Evolutionary conservation across 2,113 vertebrate species (phyloP), one percentile per base, ranked within the genome.

Genomic region (Phylloscopus trochilus): DNA sequence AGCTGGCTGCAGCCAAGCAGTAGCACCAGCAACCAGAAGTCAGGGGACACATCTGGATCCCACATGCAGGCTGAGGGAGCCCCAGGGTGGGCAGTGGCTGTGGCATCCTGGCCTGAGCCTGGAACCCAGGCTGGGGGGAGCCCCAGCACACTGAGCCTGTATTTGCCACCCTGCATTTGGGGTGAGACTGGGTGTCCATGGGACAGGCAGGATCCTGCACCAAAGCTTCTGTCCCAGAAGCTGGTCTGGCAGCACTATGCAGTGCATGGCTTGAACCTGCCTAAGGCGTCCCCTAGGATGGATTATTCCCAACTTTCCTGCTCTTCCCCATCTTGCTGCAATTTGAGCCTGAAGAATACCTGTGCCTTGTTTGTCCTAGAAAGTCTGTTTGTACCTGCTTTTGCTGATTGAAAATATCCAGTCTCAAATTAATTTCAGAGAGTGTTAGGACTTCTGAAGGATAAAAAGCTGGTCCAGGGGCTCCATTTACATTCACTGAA

Each of bases 401-500:
- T 68, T 91, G 24, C 24, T 63, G 78, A 66, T 10, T 26, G 70
- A 94, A 78, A 86, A 63, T 73, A 73, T 70, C 60, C 51, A 30
- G 46, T 44, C 55, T 80, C 31, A 93, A 80, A 77, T 69, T 69
- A 82, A 79, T 94, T 91, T 85, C 67, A 89, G 79, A 52, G 66
- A 68, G 39, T 23, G 16, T 77, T 80, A 86, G 68, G 88, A 83
- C 66, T 89, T 91, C 53, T 78, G 76, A 87, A 70, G 64, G 64
- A 78, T 76, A 83, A 62, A 63, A 74, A 64, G 18, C 37, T 68
- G 62, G 58, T 46, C 44, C 28, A 85, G 55, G 68, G 90, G 46
- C 51, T 87, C 67, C 75, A 94, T 91, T 95, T 94, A 66, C 55
- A 83, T 72, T 88, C 74, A 83, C 28, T 27, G 19, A 73, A 78